Percentiles rank a stretch among this genome's conserved stretches.
phyloP scores from a whole-genome alignment of 2,888 invertebrate species.

The Dolomedes plantarius region DNA sequence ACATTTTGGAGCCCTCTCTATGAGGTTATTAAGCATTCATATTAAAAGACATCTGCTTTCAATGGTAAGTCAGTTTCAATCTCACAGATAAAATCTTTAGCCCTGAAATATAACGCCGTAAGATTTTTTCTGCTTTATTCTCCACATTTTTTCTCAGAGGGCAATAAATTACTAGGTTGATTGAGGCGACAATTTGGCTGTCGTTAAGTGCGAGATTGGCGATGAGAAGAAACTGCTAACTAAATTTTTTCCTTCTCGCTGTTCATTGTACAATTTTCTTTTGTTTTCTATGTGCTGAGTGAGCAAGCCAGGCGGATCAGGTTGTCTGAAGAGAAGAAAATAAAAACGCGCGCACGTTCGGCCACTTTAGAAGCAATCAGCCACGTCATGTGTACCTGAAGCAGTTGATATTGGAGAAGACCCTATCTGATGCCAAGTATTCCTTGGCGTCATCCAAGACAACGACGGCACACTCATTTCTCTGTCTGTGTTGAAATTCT shows the following conservation, averaged over 20 bases:
- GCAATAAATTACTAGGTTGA: conserved; percentile 26
- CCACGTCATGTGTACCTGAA: conserved; percentile 45
- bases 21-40: background rate
- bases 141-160: background rate
- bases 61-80: background rate
- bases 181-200: conserved; percentile 36
- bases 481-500: conserved; percentile 28
- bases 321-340: conserved; percentile 9
- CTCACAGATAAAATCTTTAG: background rate
- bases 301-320: conserved; percentile 29
- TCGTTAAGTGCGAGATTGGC: conserved; percentile 33
- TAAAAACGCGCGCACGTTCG: conserved; percentile 31
- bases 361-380: conserved; percentile 62
- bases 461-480: conserved; percentile 37
- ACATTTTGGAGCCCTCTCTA: too few species aligned
- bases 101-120: background rate
- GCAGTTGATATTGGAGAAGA: conserved; percentile 40
- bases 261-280: conserved; percentile 11
- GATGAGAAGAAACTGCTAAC: conserved; percentile 31
- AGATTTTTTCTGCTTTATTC: too few species aligned
- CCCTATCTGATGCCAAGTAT: conserved; percentile 44
- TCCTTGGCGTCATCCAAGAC: conserved; percentile 50
- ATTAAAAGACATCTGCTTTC: background rate
- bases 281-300: conserved; percentile 13
- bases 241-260: conserved; percentile 14